Conservation (phyloP, 2,797 vertebrate species). For the Sebastiscus tertius region DNA sequence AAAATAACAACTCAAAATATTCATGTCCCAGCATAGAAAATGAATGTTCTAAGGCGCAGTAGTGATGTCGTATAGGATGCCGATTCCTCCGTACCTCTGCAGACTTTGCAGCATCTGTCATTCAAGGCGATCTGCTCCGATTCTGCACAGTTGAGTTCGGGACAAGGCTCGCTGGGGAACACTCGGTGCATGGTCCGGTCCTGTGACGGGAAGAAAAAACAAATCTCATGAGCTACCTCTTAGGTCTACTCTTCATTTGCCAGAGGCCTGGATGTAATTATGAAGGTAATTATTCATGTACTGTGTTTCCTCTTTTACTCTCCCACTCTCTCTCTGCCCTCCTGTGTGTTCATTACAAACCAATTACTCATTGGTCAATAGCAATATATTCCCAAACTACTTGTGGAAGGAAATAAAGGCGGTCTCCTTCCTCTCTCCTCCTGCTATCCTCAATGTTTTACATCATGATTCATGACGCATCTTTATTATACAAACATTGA, state of each 20-base stretch:
- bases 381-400: conserved; percentile 14
- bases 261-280: conserved; percentile 59
- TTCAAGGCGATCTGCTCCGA: conserved; percentile 90
- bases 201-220: conserved; percentile 75
- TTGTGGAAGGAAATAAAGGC: background rate
- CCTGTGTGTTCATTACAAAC: conserved; percentile 58
- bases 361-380: conserved; percentile 64
- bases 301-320: conserved; percentile 49
- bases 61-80: background rate
- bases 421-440: conserved; percentile 14
- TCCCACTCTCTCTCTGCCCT: conserved; percentile 17
- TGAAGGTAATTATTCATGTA: conserved; percentile 66
- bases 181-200: conserved; percentile 90
- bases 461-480: conserved; percentile 56
- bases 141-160: conserved; percentile 88
- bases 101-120: conserved; percentile 95
- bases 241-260: conserved; percentile 40
- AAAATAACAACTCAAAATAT: background rate
- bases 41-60: no score
- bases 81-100: conserved; percentile 87
- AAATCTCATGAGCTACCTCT: conserved; percentile 32
- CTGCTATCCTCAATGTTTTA: conserved; percentile 31
- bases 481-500: conserved; percentile 61
- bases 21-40: background rate
- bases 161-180: conserved; percentile 83